These are phyloP conservation scores for Lissonota sp. DNA, from an alignment of 2,888 invertebrate species.

Conservation along the genomic window DNA sequence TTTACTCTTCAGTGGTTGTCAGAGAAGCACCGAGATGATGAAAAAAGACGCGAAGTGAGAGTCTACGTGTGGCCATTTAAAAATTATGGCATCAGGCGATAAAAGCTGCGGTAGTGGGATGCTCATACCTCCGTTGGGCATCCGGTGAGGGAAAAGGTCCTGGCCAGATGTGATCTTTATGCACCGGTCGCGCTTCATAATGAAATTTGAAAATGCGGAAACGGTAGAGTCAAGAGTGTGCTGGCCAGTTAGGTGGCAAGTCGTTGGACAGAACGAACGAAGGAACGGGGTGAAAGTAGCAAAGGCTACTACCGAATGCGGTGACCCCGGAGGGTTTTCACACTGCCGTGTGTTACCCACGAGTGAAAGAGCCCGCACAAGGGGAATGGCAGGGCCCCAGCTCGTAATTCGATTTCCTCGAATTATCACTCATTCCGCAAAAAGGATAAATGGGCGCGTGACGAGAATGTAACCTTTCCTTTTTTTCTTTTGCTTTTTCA, in stretches of 20 bases:
- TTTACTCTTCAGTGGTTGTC: too few relatives aligned
- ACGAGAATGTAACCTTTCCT: conserved; percentile 74
- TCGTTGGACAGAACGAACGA: conserved; percentile 11
- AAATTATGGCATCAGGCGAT: conserved; percentile 41
- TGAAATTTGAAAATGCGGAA: conserved; percentile 78
- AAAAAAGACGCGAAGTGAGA: neutral
- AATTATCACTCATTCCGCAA: conserved; percentile 82
- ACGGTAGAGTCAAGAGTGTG: conserved; percentile 66
- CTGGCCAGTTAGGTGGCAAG: conserved; percentile 14
- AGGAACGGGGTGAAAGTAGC: conserved; percentile 23
- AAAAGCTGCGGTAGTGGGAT: conserved; percentile 6
- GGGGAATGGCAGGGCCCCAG: conserved; percentile 66
- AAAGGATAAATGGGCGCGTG: conserved; percentile 82
- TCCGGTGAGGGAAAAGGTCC: neutral
- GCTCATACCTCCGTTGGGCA: conserved; percentile 29
- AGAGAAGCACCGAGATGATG: conserved; percentile 17
- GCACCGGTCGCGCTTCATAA: conserved; percentile 77
- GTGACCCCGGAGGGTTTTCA: conserved; percentile 79
- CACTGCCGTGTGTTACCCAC: conserved; percentile 57
- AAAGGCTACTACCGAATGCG: conserved; percentile 52
- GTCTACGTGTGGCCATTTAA: conserved; percentile 25
- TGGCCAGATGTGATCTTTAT: conserved; percentile 69
- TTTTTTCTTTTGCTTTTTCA: conserved; percentile 5
- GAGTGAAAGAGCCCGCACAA: conserved; percentile 10
- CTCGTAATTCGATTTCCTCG: conserved; percentile 80